These are phyloP conservation scores for Nothobranchius furzeri DNA, from an alignment of 2,113 vertebrate genomes.

Conservation along the genomic window DNA sequence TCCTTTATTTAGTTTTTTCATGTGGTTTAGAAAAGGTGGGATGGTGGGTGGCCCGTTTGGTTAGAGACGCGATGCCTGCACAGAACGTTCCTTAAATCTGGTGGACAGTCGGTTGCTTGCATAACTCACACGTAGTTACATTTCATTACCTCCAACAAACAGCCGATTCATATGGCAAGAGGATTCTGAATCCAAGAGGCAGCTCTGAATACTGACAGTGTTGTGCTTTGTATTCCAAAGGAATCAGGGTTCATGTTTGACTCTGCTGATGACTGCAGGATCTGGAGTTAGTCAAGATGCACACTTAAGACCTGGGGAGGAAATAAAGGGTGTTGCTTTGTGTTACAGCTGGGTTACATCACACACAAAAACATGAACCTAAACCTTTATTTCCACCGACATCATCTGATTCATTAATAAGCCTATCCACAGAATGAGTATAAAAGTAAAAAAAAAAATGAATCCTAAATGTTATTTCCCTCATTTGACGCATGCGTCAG, in stretches of 20 bases:
- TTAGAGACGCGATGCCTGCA: constrained; percentile 52
- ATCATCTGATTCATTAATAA: neutral
- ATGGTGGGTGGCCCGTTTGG: constrained; percentile 68
- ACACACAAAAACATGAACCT: neutral
- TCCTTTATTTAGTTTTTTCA: constrained; percentile 48
- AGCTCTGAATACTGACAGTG: constrained; percentile 70
- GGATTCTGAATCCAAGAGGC: constrained; percentile 62
- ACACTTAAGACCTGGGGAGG: constrained; percentile 18
- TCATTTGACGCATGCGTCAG: constrained; percentile 11
- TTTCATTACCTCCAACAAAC: constrained; percentile 75
- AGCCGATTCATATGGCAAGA: constrained; percentile 67
- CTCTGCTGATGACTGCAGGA: constrained; percentile 37
- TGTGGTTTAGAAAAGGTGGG: constrained; percentile 72
- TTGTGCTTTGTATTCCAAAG: constrained; percentile 63
- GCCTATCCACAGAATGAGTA: neutral
- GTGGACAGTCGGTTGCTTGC: constrained; percentile 73
- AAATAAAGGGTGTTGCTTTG: neutral
- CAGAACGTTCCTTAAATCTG: constrained; percentile 67
- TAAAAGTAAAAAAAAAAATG: neutral
- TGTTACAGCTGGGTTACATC: neutral
- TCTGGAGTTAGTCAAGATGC: constrained; percentile 29
- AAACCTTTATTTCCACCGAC: neutral
- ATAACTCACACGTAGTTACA: constrained; percentile 77
- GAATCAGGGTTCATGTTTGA: constrained; percentile 67
- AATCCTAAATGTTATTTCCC: neutral